Evolutionary conservation across 2,888 invertebrate genomes (phyloP).

Genomic region (Rhagophthalmus giganteus): DNA sequence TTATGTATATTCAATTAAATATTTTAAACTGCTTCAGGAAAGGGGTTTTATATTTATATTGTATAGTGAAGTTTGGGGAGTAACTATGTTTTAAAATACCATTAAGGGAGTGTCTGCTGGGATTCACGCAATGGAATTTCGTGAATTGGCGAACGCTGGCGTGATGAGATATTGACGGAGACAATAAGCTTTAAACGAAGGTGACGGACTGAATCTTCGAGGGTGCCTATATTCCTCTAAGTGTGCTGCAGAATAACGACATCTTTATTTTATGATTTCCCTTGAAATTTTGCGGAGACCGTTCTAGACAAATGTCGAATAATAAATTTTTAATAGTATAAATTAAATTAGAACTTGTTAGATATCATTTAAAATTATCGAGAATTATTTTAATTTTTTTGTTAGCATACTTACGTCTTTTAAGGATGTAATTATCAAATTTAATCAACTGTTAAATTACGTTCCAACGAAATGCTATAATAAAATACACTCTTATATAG

Average conservation of each 20-base stretch:
- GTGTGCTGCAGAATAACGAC: constrained; percentile 9
- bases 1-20: constrained; percentile 26
- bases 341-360: no score
- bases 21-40: constrained; percentile 18
- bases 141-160: constrained; percentile 36
- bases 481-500: no score
- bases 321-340: no score
- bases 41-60: constrained; percentile 27
- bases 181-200: constrained; percentile 37
- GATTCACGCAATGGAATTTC: constrained; percentile 36
- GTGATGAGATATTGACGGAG: constrained; percentile 37
- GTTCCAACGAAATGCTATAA: no score
- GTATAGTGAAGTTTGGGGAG: constrained; percentile 23
- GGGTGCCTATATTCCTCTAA: constrained; percentile 21
- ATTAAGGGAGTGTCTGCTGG: constrained; percentile 28
- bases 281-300: no score
- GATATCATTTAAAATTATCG: no score
- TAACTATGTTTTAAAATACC: constrained; percentile 29
- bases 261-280: no score
- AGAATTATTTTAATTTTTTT: no score
- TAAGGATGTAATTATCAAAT: no score
- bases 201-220: constrained; percentile 27
- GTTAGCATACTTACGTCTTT: no score
- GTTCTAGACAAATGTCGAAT: no score
- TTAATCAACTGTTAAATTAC: no score